Percentiles rank a stretch among this genome's conserved stretches.
Evolutionary conservation across 2,797 vertebrate genomes (phyloP).

Genomic region (Helarctos malayanus): DNA sequence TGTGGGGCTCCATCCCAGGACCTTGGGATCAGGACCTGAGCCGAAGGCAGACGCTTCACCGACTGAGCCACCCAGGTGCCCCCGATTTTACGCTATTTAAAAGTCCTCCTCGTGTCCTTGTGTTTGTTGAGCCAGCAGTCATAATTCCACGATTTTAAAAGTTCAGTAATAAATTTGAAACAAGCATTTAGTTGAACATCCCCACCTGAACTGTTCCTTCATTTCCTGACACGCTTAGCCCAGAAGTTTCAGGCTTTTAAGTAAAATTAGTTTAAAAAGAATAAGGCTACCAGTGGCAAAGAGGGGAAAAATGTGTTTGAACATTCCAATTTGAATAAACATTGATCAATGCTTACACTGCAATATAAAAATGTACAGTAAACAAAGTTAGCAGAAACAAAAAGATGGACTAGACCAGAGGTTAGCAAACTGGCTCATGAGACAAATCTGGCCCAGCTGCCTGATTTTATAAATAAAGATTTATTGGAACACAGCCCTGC

Average conservation of each 20-base stretch:
- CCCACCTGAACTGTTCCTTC: background rate
- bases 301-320: background rate
- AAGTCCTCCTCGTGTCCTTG: background rate
- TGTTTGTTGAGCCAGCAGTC: background rate
- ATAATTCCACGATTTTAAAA: background rate
- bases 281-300: background rate
- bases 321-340: background rate
- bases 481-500: background rate
- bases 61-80: too few relatives aligned
- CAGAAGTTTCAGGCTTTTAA: background rate
- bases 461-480: slow-evolving; percentile 2
- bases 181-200: background rate
- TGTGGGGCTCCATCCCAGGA: too few relatives aligned
- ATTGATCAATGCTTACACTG: background rate
- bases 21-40: too few relatives aligned
- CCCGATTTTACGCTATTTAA: background rate
- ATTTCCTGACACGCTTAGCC: background rate
- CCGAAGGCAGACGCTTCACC: too few relatives aligned
- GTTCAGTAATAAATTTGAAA: background rate
- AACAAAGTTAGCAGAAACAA: slow-evolving; percentile 15
- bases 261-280: background rate
- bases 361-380: background rate
- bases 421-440: background rate
- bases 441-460: background rate
- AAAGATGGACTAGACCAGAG: background rate